Percentiles rank a stretch among this genome's conserved stretches.
Conservation (phyloP, 2,113 vertebrate genomes). For the Tupaia chinensis region DNA sequence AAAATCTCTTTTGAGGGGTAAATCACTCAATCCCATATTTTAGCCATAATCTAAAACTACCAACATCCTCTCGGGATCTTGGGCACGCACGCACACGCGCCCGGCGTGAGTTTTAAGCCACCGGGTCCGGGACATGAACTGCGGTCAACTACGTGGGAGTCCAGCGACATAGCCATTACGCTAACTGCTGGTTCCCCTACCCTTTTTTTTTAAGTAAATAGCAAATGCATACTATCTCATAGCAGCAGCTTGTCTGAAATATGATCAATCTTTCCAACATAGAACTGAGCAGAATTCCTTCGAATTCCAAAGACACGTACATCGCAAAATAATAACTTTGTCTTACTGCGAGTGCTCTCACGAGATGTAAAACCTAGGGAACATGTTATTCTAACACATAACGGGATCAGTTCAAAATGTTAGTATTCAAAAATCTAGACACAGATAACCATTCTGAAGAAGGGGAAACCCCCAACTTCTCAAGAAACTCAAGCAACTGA, state of each 20-base stretch:
- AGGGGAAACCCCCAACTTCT: not conserved
- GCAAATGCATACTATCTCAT: not conserved
- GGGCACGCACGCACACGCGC: too few relatives aligned
- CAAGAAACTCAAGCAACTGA: not conserved
- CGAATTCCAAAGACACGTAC: not conserved
- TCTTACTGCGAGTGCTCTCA: not conserved
- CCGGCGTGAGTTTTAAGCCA: too few relatives aligned
- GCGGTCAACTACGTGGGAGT: too few relatives aligned
- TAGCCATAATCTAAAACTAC: not conserved
- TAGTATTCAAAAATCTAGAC: not conserved
- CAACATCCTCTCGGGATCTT: too few relatives aligned
- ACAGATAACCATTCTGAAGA: slow-evolving; percentile 15
- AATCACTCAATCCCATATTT: not conserved
- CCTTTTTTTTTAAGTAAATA: too few relatives aligned
- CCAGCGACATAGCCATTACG: too few relatives aligned
- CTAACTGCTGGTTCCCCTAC: too few relatives aligned
- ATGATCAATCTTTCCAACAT: slow-evolving; percentile 29
- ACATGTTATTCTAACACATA: not conserved
- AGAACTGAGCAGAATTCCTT: not conserved
- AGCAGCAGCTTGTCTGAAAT: not conserved
- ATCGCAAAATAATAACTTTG: not conserved
- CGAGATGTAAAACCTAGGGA: not conserved
- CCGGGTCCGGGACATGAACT: too few relatives aligned
- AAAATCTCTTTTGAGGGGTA: not conserved
- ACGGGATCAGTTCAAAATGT: not conserved